Conservation (phyloP, 2,888 invertebrate genomes). For the Lithosia quadra region DNA sequence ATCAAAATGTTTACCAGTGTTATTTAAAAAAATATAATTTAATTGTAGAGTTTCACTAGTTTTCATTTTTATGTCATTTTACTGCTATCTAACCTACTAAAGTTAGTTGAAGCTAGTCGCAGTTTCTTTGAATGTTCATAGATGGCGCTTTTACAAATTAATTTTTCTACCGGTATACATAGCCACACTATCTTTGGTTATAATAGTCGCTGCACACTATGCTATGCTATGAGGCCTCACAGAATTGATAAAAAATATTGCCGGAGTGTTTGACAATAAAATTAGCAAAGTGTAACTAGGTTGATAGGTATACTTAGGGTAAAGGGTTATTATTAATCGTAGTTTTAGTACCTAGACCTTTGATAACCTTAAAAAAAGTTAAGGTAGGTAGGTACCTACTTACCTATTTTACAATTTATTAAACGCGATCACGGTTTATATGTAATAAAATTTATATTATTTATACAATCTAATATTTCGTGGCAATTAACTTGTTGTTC, state of each 20-base stretch:
- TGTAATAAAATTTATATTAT: background rate
- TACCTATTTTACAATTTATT: background rate
- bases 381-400: too few species aligned
- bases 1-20: background rate
- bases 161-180: background rate
- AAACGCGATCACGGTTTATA: background rate
- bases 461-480: background rate
- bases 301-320: too few species aligned
- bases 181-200: too few species aligned
- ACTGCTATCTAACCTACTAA: background rate
- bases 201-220: too few species aligned
- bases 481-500: background rate
- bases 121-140: background rate
- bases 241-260: too few species aligned
- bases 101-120: background rate
- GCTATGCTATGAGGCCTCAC: too few species aligned
- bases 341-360: background rate
- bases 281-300: too few species aligned
- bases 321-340: too few species aligned
- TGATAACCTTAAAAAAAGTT: background rate
- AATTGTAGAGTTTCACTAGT: background rate
- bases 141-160: constrained; percentile 9
- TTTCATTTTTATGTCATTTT: background rate
- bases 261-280: too few species aligned
- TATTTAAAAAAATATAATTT: background rate